Evolutionary conservation across 1,140 invertebrate species (phyloP), one percentile per base, ranked within the genome.

Genomic region (Pseudomyrmex pallidus): DNA sequence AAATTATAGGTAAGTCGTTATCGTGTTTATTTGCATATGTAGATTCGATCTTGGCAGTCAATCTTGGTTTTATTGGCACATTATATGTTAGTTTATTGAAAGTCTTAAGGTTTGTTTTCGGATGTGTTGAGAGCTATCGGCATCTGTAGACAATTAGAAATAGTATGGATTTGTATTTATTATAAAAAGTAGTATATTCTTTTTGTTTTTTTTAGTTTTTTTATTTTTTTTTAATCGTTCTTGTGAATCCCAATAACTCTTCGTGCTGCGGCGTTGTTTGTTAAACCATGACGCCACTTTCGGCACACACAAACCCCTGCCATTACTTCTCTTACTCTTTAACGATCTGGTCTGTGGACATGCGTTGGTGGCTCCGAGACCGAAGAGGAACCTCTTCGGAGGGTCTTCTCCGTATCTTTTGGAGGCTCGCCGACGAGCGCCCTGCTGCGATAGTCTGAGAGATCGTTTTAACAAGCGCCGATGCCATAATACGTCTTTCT

Each of bases 391-490:
- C 74, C n/a, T 80, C 76, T 74, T 52, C 59, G 48, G 61, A 22
- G 48, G 7, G 54, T 25, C n/a, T 22, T 76, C 84, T 76, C 56
- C 63, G 67, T 54, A 35, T 83, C 78, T 89, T 84, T 86, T 85
- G 84, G 80, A 74, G 85, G 74, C 85, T 91, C 83, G 84, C 89
- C 90, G 90, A 61, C 87, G 83, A 85, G 85, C 85, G 83, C 80
- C 90, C 90, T 84, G 90, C 90, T 91, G 90, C 63, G 90, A 85
- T 87, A 90, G 90, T 90, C 87, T 89, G 90, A 86, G 90, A 86
- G 64, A 63, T 86, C 85, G 73, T 74, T 85, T 90, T 91, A 91
- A 91, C 90, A 90, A 91, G 88, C 90, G 83, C 82, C 89, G 86
- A 90, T 90, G 89, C 82, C 88, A 88, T 90, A 89, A 83, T 89